phyloP scores from a whole-genome alignment of 2,113 vertebrate genomes.

The Lampris incognitus region DNA sequence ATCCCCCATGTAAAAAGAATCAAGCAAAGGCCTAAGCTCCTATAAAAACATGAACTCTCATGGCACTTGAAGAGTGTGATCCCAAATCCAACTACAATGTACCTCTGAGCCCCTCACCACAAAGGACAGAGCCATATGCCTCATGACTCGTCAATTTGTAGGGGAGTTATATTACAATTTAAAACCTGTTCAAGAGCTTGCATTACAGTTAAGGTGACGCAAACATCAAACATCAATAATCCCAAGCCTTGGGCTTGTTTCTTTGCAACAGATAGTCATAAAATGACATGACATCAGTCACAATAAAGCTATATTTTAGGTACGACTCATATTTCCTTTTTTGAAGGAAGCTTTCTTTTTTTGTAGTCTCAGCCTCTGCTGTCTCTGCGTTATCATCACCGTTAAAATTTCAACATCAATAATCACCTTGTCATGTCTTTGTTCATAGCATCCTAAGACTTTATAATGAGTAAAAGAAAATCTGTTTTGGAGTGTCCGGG shows the following conservation, averaged over 20 bases:
- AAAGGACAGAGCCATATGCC: not conserved
- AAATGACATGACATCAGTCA: too few species aligned
- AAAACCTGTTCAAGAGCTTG: not conserved
- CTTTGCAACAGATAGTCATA: too few species aligned
- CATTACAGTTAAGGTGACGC: not conserved
- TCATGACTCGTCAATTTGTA: not conserved
- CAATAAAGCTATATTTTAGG: too few species aligned
- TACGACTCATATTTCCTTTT: too few species aligned
- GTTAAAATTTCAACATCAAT: too few species aligned
- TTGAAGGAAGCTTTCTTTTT: too few species aligned
- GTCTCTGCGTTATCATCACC: too few species aligned
- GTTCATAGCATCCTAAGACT: not conserved
- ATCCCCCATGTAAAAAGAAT: conserved; percentile 5
- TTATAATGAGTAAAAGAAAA: too few species aligned
- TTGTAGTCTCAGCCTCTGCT: too few species aligned
- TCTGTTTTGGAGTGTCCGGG: too few species aligned
- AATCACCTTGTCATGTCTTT: not conserved
- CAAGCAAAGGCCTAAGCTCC: not conserved
- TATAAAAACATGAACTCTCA: not conserved
- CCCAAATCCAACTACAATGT: not conserved
- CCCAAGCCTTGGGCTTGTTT: too few species aligned
- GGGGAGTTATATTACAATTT: not conserved
- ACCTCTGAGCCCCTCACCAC: not conserved
- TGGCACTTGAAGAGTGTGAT: not conserved
- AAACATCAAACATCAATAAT: too few species aligned